Conservation (phyloP, 2,888 invertebrate species). For the Mythimna pallens region DNA sequence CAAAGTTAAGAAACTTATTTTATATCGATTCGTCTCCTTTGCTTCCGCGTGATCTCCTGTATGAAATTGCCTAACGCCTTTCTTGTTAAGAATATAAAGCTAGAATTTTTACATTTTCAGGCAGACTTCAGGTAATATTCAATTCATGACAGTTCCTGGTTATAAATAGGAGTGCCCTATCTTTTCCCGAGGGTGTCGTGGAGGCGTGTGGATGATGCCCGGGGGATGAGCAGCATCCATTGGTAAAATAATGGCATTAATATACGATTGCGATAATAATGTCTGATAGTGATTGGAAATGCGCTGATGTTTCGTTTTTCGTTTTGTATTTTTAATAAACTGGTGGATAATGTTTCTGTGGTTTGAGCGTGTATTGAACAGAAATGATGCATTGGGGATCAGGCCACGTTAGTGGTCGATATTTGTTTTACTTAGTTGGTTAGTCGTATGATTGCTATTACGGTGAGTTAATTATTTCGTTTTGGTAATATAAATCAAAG, state of each 20-base stretch:
- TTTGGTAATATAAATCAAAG: background rate
- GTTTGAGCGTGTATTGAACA: constrained; percentile 1
- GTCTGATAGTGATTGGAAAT: constrained; percentile 27
- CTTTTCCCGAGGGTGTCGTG: constrained; percentile 47
- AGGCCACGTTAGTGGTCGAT: background rate
- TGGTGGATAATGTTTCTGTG: constrained; percentile 22
- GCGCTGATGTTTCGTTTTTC: constrained; percentile 2
- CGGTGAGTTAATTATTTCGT: background rate
- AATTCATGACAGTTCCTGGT: constrained; percentile 45
- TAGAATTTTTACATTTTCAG: constrained; percentile 33
- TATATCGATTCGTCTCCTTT: constrained; percentile 26
- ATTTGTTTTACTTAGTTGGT: background rate
- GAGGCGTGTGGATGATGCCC: constrained; percentile 32
- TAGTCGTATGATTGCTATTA: background rate
- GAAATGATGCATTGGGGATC: constrained; percentile 2
- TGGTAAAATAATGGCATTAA: constrained; percentile 47
- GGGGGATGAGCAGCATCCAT: constrained; percentile 40
- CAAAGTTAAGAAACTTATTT: constrained; percentile 35
- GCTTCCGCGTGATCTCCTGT: constrained; percentile 49
- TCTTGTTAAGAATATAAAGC: constrained; percentile 30
- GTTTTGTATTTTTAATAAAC: constrained; percentile 25
- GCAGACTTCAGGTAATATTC: constrained; percentile 40
- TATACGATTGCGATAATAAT: constrained; percentile 39
- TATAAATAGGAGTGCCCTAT: constrained; percentile 54
- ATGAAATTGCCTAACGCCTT: constrained; percentile 22